Conservation (phyloP, 2,888 invertebrate species). For the Subacronicta megacephala region DNA sequence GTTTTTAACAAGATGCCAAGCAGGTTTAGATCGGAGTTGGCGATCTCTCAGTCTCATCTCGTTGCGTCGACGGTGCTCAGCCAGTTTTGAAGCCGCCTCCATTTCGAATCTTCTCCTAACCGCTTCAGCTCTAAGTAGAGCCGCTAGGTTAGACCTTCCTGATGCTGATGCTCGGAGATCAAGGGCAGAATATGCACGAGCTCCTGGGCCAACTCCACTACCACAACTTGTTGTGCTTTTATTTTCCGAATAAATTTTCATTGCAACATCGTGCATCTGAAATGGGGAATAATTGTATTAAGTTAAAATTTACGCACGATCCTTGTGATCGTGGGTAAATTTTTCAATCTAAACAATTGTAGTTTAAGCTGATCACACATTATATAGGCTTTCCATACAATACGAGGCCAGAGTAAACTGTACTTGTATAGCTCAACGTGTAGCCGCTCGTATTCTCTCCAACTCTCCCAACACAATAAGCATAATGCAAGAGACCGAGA, state of each 20-base stretch:
- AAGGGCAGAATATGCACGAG: constrained; percentile 83
- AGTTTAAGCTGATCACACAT: too few species aligned
- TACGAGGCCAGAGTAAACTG: too few species aligned
- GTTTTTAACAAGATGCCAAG: constrained; percentile 92
- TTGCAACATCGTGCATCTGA: constrained; percentile 81
- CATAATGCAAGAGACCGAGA: too few species aligned
- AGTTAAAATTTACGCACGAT: too few species aligned
- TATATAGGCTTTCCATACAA: too few species aligned
- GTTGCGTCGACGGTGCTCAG: constrained; percentile 90
- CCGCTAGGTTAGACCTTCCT: constrained; percentile 91
- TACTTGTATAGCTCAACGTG: too few species aligned
- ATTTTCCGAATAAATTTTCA: constrained; percentile 78
- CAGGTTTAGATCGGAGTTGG: constrained; percentile 90
- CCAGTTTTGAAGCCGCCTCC: constrained; percentile 89
- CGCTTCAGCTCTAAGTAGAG: constrained; percentile 91
- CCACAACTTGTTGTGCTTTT: constrained; percentile 72
- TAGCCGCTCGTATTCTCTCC: too few species aligned
- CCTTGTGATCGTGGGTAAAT: too few species aligned
- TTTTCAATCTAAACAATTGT: too few species aligned
- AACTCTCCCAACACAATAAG: too few species aligned
- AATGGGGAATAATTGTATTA: constrained; percentile 19
- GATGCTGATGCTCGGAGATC: constrained; percentile 79
- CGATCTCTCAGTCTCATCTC: constrained; percentile 90
- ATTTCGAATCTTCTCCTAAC: constrained; percentile 91
- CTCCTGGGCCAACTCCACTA: constrained; percentile 68